A percentile compares a stretch with the other conserved stretches of the same genome.
Evolutionary conservation across 2,113 vertebrate genomes (phyloP).

Genomic region (Tragulus kanchil): DNA sequence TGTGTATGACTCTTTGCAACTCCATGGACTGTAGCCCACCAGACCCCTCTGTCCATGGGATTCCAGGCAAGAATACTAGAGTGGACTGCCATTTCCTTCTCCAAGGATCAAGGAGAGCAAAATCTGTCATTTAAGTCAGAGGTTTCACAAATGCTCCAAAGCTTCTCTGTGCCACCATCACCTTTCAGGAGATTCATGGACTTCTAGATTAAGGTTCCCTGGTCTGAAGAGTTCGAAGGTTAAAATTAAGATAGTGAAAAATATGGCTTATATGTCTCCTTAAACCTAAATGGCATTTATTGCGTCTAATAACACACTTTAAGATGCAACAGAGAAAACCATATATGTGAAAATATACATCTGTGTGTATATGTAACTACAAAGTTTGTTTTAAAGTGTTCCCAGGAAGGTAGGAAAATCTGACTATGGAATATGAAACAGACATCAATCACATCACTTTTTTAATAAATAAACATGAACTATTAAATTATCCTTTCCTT

Average conservation of each 20-base stretch:
- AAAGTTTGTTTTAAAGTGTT: background rate
- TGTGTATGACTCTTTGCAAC: background rate
- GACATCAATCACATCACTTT: background rate
- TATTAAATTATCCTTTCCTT: background rate
- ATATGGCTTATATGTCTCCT: background rate
- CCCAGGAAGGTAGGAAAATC: background rate
- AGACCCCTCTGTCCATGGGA: background rate
- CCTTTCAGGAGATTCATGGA: background rate
- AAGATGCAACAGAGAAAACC: background rate
- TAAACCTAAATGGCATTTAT: background rate
- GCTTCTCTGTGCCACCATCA: background rate
- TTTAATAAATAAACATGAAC: background rate
- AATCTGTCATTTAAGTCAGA: background rate
- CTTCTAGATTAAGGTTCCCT: background rate
- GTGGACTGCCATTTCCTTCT: background rate
- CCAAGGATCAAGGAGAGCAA: background rate
- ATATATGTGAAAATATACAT: background rate
- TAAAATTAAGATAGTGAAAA: constrained; percentile 21
- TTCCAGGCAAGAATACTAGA: background rate
- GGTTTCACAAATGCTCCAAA: background rate
- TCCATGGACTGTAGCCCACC: fast-evolving
- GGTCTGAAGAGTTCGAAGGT: background rate
- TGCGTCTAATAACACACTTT: background rate
- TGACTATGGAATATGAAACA: background rate
- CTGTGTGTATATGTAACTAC: background rate